Evolutionary conservation across 2,113 vertebrate genomes (phyloP), one percentile per base, ranked within the genome.

Genomic region (Riparia riparia): DNA sequence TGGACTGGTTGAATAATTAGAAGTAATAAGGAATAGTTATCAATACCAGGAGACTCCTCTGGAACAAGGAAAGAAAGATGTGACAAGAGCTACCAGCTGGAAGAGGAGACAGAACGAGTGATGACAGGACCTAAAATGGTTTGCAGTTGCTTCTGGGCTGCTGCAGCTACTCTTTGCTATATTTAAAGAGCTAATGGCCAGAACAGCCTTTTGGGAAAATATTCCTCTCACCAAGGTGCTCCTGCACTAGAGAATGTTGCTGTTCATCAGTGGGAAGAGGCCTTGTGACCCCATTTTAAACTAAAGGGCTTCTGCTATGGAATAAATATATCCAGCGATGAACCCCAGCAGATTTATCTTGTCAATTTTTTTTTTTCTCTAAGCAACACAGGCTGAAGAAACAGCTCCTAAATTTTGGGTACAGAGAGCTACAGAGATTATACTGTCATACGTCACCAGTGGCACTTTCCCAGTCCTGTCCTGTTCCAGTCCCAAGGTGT

Each of bases 41-140:
- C 76, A 83, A 72, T 25, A 28, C 57, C 12, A 31, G 5, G 60
- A 83, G 25, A 69, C 56, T 94, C 76, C 45, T 71, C 65, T 85
- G 86, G 45, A 94, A 73, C 47, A 70, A 77, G 69, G 71, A 69
- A 82, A 84, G 68, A 88, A 69, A 85, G 74, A 85, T 13, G 8
- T 89, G 90, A 77, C 72, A 82, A 73, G 70, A 94, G 68, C 82
- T 95, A 96, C 90, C 82, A 92, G 69, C 76, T 91, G 94, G 57
- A 87, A 91, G 49, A 89, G 53, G 72, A 93, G 90, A 51, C 68
- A 90, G 60, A 82, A 28, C 0, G 11, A 96, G 88, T 94, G 88
- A 95, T 96, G 96, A 96, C 93, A 93, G 76, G 83, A 89, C 29
- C 64, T 83, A 96, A 93, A 96, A 94, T 91, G 90, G 76, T 76